Evolutionary conservation across 2,113 vertebrate species (phyloP), one percentile per base, ranked within the genome.

Genomic region (Megaceryle torquata): DNA sequence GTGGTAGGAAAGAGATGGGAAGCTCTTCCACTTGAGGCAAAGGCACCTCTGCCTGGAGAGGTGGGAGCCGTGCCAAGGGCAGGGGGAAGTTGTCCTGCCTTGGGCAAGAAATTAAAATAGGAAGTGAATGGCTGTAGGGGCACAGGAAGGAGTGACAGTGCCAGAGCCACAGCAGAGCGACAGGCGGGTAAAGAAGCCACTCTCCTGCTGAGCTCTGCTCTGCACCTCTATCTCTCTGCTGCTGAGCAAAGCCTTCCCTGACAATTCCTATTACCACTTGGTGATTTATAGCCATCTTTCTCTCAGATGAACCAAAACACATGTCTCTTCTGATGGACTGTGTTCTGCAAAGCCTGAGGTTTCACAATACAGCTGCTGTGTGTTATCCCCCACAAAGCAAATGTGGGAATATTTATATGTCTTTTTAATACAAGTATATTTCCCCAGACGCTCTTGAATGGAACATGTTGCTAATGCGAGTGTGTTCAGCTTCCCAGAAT

Each of bases 301-400:
- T 88, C 86, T 89, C 69, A 93, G 81, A 92, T 93, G 95, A 92
- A 84, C 86, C 93, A 85, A 95, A 96, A 91, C 80, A 85, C 31
- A 25, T 39, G 25, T 78, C 86, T 72, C 50, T 65, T 64, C 61
- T 96, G 88, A 95, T 93, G 80, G 88, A 95, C 86, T 86, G 92
- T 76, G 65, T 24, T 92, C 95, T 92, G 88, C 90, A 93, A 93
- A 95, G 92, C 92, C 84, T 93, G 81, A 90, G 56, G 33, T 76
- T 97, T 96, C 78, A 74, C 74, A 78, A 29, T 48, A 75, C 85
- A 93, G 79, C 90, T 93, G 91, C 43, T 88, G 25, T 54, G 67
- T 51, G 51, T 77, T 90, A 83, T 90, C 39, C n/a, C 65, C 29
- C 61, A 65, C 86, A 88, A 82, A 90, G 83, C 43, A 92, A 94